These are phyloP conservation scores for Acronicta psi DNA, from an alignment of 2,888 invertebrate genomes.

Conservation along the genomic window DNA sequence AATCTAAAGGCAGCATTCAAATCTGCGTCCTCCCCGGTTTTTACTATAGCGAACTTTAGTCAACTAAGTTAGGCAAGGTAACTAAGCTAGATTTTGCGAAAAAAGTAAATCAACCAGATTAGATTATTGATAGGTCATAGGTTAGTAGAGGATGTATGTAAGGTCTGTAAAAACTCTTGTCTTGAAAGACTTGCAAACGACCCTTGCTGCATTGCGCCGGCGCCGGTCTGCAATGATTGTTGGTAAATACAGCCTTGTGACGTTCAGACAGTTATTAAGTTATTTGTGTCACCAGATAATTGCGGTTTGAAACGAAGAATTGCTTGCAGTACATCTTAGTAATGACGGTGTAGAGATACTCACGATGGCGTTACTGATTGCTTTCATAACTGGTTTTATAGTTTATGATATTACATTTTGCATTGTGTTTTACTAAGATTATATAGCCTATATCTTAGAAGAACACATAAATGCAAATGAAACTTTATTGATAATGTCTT, in stretches of 20 bases:
- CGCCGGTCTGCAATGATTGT: background rate
- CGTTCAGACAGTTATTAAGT: conserved; percentile 2
- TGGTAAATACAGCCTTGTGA: conserved; percentile 18
- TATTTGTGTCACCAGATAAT: conserved; percentile 39
- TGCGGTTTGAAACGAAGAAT: conserved; percentile 26
- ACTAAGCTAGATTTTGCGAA: too few relatives aligned
- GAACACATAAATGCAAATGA: too few relatives aligned
- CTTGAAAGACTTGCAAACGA: background rate
- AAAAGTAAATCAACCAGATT: too few relatives aligned
- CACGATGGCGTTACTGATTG: background rate
- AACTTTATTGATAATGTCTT: too few relatives aligned
- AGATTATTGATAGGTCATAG: too few relatives aligned
- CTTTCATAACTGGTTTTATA: background rate
- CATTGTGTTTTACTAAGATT: too few relatives aligned
- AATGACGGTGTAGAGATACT: conserved; percentile 1
- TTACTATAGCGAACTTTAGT: too few relatives aligned
- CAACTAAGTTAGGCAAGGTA: too few relatives aligned
- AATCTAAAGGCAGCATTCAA: too few relatives aligned
- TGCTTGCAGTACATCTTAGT: conserved; percentile 2
- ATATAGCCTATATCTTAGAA: too few relatives aligned
- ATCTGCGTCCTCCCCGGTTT: too few relatives aligned
- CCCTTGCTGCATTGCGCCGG: conserved; percentile 2
- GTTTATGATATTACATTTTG: background rate
- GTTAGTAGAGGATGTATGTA: too few relatives aligned
- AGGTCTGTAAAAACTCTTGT: background rate